phyloP scores from a whole-genome alignment of 2,113 vertebrate species.

The Cervus canadensis region DNA sequence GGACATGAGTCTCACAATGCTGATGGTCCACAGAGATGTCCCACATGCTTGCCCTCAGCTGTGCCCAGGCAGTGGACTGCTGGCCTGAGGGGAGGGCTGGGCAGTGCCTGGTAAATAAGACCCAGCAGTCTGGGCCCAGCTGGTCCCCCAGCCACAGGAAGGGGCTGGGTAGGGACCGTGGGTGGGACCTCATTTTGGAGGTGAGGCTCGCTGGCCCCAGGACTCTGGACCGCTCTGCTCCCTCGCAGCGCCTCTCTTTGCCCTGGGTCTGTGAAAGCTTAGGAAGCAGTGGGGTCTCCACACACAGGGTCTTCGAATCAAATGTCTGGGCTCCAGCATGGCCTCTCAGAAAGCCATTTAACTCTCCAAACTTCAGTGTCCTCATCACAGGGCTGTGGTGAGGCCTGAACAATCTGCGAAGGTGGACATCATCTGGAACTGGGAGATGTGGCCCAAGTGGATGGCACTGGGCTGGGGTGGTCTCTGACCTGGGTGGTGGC shows the following conservation, averaged over 20 bases:
- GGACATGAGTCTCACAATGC: fast-evolving
- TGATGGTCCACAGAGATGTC: not conserved
- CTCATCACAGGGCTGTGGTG: not conserved
- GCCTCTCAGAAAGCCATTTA: not conserved
- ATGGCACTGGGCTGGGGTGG: not conserved
- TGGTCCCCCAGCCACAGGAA: not conserved
- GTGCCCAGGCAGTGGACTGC: not conserved
- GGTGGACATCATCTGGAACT: not conserved
- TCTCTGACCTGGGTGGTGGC: slow-evolving; percentile 84
- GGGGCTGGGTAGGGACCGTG: not conserved
- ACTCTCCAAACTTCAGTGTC: not conserved
- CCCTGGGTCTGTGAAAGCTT: not conserved
- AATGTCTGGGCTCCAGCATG: not conserved
- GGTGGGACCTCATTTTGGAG: not conserved
- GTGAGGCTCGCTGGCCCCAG: fast-evolving
- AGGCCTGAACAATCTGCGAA: not conserved
- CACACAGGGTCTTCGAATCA: not conserved
- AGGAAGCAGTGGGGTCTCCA: not conserved
- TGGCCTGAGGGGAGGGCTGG: not conserved
- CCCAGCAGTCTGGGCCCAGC: not conserved
- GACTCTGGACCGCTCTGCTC: too few relatives aligned
- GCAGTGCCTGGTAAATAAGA: not conserved
- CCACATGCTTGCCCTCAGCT: not conserved
- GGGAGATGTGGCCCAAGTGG: too few relatives aligned
- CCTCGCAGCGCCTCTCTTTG: not conserved